A percentile compares a stretch with the other conserved stretches of the same genome.
Conservation (phyloP, 2,888 invertebrate species). For the Andrena flavipes region DNA sequence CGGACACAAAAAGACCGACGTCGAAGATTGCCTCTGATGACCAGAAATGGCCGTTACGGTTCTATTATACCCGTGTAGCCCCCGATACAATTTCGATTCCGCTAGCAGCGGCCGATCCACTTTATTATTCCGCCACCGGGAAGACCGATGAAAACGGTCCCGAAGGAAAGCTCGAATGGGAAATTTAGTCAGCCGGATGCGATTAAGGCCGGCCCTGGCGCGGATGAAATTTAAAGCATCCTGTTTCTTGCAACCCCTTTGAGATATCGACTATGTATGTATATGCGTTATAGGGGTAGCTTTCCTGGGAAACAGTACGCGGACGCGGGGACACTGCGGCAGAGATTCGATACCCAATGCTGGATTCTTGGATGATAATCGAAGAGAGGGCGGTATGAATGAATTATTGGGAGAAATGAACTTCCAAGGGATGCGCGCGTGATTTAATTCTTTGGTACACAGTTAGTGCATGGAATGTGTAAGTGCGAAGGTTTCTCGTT, state of each 20-base stretch:
- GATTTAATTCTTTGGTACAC: too few species aligned
- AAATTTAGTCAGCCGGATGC: slow-evolving; percentile 71
- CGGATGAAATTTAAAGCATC: slow-evolving; percentile 70
- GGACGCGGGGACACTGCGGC: neutral
- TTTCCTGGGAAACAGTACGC: neutral
- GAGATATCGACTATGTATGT: slow-evolving; percentile 49
- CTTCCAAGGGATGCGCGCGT: too few species aligned
- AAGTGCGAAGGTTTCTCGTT: too few species aligned
- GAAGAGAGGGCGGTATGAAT: neutral
- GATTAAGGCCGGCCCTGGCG: slow-evolving; percentile 66
- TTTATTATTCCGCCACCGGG: slow-evolving; percentile 51
- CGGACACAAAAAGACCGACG: neutral
- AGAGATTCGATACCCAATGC: neutral
- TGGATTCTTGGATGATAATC: neutral
- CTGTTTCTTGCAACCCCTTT: slow-evolving; percentile 44
- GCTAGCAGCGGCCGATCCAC: slow-evolving; percentile 27
- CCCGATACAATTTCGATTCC: slow-evolving; percentile 68
- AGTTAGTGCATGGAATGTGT: too few species aligned
- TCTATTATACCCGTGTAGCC: slow-evolving; percentile 46
- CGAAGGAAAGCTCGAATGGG: slow-evolving; percentile 64
- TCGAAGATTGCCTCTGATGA: slow-evolving; percentile 36
- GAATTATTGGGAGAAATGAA: neutral
- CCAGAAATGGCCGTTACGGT: slow-evolving; percentile 33
- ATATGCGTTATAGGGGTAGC: neutral
- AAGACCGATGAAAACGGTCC: slow-evolving; percentile 62